These are phyloP conservation scores for Eriocheir sinensis DNA, from an alignment of 1,140 invertebrate species.

Conservation along the genomic window DNA sequence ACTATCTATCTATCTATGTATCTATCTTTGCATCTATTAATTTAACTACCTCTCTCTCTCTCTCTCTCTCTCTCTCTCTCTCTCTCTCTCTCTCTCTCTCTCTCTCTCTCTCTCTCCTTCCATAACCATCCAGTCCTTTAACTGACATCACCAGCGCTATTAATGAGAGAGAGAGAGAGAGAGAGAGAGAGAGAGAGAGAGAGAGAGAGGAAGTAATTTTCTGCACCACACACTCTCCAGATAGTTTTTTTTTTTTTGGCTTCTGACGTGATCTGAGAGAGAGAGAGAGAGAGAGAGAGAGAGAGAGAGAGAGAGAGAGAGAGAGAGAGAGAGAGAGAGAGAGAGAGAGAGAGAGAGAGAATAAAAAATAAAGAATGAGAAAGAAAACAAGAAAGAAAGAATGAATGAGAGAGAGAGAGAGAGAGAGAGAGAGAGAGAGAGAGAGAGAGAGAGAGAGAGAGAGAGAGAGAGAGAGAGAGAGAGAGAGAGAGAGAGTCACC, in stretches of 20 bases:
- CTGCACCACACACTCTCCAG: background rate
- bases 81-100: background rate
- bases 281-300: constrained; percentile 46
- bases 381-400: background rate
- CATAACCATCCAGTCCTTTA: background rate
- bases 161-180: too few relatives aligned
- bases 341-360: constrained; percentile 9
- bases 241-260: background rate
- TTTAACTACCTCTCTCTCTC: background rate
- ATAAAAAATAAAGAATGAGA: background rate
- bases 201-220: constrained; percentile 39
- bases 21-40: too few relatives aligned
- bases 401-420: background rate
- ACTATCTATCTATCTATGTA: too few relatives aligned
- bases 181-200: background rate
- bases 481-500: background rate
- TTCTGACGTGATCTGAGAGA: background rate
- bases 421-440: constrained; percentile 38
- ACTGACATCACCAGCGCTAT: too few relatives aligned
- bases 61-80: background rate
- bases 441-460: constrained; percentile 31
- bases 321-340: constrained; percentile 49
- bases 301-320: constrained; percentile 50
- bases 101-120: constrained; percentile 23
- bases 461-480: background rate